Evolutionary conservation across 2,797 vertebrate species (phyloP), one percentile per base, ranked within the genome.

Genomic region (Antennarius maculatus): DNA sequence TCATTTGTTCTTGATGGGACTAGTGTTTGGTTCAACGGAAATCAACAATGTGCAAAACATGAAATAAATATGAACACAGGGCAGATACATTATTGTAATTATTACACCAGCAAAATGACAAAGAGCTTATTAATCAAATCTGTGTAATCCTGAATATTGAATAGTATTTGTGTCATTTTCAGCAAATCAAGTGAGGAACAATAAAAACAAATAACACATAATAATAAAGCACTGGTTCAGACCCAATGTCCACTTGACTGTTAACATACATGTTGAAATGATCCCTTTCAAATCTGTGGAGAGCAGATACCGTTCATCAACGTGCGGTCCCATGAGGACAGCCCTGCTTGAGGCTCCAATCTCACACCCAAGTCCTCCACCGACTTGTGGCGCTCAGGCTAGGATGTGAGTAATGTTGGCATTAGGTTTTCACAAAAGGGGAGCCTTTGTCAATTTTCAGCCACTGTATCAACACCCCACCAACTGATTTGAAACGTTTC

Each of bases 1-100:
- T 60, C 1, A 48, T 84, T 86, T 89, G 84, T 84, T 89, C 86
- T 63, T 37, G 59, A 68, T 41, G 67, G 27, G 54, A 82, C 70
- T 65, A 82, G 70, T 69, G 74, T 80, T 78, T 59, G 39, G 29
- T 84, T 83, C 54, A 83, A 74, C 84, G 15, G 65, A 54, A 76
- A 70, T 79, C 46, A 61, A 67, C 41, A 69, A 59, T 42, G 70
- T 78, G 69, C 73, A 77, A 80, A 74, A 78, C 15, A 53, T 49
- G 12, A 76, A 83, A 83, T 77, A 76, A 73, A 82, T 74, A 83
- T 2, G 29, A 60, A 69, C 16, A 62, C 4, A 52, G 14, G 63
- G 64, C 63, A 66, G 47, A 83, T 14, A 45, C 55, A 74, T 27
- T 48, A 47, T n/a, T 60, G 27, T 41, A 53, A 62, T 59, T 34